Evolutionary conservation across 1,140 invertebrate genomes (phyloP).

Genomic region (Pachyrhynchus sulphureomaculatus): DNA sequence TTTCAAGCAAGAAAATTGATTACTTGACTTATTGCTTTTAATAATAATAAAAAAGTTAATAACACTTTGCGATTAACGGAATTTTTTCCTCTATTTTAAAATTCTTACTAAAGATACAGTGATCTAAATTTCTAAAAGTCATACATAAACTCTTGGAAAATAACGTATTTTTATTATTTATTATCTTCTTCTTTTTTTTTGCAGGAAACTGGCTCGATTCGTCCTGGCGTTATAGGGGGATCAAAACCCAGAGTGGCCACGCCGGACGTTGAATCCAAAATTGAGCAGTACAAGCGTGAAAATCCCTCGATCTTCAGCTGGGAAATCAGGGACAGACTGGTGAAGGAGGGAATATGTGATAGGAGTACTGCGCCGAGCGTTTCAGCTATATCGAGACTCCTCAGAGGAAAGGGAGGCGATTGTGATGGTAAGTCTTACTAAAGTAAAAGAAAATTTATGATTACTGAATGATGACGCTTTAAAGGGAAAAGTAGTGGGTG

Average conservation of each 20-base stretch:
- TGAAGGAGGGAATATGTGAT: slow-evolving; percentile 81
- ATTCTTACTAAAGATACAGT: no score
- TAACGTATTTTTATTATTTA: no score
- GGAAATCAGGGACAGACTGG: slow-evolving; percentile 85
- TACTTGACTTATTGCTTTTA: no score
- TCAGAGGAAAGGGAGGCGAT: slow-evolving; percentile 70
- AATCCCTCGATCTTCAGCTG: slow-evolving; percentile 90
- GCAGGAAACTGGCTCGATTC: slow-evolving; percentile 79
- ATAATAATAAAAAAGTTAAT: no score
- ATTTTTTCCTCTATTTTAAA: no score
- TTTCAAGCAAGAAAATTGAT: no score
- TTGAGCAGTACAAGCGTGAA: slow-evolving; percentile 83
- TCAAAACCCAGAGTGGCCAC: slow-evolving; percentile 76
- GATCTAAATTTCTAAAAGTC: no score
- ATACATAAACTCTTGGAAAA: no score
- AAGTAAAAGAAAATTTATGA: background rate
- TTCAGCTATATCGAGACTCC: slow-evolving; percentile 80
- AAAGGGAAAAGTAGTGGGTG: no score
- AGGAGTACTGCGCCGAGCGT: slow-evolving; percentile 77
- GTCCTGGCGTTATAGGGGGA: slow-evolving; percentile 79
- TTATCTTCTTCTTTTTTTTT: no score
- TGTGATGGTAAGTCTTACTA: slow-evolving; percentile 53
- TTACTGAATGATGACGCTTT: no score
- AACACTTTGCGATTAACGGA: no score
- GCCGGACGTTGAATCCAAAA: slow-evolving; percentile 77